A percentile compares a stretch with the other conserved stretches of the same genome.
Conservation (phyloP, 2,113 vertebrate species). For the Aplodontia rufa region DNA sequence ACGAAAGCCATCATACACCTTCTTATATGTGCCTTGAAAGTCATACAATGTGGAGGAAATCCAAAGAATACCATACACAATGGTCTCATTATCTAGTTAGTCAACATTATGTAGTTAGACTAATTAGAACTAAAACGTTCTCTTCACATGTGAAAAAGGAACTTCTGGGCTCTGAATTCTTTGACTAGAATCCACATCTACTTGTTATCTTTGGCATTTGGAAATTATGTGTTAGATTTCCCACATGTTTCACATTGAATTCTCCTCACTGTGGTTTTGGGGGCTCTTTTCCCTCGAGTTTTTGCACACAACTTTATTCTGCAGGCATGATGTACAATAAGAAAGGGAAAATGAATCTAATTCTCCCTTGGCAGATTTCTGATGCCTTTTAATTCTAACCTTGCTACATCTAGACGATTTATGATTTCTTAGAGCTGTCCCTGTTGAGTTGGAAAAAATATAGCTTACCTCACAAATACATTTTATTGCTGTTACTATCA, state of each 20-base stretch:
- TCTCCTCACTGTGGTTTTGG: neutral
- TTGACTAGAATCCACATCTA: neutral
- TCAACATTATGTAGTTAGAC: no score
- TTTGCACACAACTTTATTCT: constrained; percentile 64
- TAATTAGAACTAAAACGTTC: neutral
- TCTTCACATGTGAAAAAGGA: neutral
- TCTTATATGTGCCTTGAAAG: neutral
- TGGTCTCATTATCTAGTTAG: neutral
- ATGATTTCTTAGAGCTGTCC: constrained; percentile 69
- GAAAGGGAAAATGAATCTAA: constrained; percentile 69
- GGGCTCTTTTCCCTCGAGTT: neutral
- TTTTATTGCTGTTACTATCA: constrained; percentile 72
- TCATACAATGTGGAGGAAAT: neutral
- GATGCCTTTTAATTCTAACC: constrained; percentile 78
- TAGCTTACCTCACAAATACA: constrained; percentile 65
- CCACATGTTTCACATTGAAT: neutral
- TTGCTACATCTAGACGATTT: constrained; percentile 65
- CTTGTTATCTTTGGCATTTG: neutral
- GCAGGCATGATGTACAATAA: neutral
- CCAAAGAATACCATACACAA: neutral
- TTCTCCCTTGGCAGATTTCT: constrained; percentile 67
- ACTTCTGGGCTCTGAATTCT: neutral
- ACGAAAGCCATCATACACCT: neutral
- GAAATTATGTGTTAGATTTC: neutral
- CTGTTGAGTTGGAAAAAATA: constrained; percentile 69